These are phyloP conservation scores for Falco naumanni DNA, from an alignment of 2,797 vertebrate species.

Conservation along the genomic window DNA sequence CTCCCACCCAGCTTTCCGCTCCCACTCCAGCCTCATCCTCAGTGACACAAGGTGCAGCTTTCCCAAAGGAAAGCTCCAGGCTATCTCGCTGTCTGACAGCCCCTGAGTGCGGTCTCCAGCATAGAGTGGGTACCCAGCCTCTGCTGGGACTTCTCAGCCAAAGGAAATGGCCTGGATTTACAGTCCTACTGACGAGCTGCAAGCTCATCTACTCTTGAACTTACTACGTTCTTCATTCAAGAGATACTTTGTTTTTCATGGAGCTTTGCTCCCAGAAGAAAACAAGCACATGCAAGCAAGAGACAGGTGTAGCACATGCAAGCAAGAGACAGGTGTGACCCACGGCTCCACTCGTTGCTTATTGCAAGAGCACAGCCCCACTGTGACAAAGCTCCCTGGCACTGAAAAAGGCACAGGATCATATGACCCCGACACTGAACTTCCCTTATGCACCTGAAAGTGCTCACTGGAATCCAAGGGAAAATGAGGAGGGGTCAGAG, in stretches of 20 bases:
- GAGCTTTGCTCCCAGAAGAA: neutral
- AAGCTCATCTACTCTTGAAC: neutral
- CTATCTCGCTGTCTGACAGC: neutral
- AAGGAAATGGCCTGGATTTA: neutral
- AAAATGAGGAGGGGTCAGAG: neutral
- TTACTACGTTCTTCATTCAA: neutral
- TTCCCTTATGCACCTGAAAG: neutral
- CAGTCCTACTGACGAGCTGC: neutral
- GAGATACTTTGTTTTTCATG: neutral
- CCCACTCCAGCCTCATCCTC: neutral
- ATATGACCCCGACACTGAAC: accelerated
- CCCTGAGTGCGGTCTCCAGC: neutral
- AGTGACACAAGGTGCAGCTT: neutral
- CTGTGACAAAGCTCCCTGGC: neutral
- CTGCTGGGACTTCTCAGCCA: neutral
- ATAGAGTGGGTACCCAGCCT: neutral
- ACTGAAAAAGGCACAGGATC: neutral
- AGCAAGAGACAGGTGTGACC: neutral
- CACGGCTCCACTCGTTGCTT: neutral
- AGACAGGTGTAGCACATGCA: neutral
- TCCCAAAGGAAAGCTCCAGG: neutral
- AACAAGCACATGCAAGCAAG: neutral
- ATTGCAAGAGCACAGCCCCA: neutral
- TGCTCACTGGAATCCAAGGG: neutral
- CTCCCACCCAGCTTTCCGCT: neutral